Conservation (phyloP, 1,140 invertebrate genomes). For the Drosophila suzukii region DNA sequence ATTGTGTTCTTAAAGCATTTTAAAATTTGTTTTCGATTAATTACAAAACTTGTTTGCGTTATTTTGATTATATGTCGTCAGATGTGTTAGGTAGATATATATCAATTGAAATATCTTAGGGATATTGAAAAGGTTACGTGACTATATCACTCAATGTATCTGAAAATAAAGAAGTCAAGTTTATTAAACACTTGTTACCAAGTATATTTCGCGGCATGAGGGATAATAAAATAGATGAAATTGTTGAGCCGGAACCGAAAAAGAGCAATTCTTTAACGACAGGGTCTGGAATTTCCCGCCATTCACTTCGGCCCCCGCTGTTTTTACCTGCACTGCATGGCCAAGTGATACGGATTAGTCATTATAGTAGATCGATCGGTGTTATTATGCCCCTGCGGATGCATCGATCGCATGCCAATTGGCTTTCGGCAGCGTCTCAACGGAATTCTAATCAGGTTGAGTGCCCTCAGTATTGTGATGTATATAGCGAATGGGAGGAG, state of each 20-base stretch:
- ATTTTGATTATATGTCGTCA: background rate
- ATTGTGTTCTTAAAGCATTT: background rate
- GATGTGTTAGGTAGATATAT: background rate
- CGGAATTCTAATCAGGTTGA: conserved; percentile 39
- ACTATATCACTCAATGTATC: background rate
- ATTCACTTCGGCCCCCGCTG: conserved; percentile 28
- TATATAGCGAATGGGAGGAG: background rate
- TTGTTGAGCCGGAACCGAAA: conserved; percentile 38
- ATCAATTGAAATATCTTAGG: background rate
- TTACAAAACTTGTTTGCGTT: background rate
- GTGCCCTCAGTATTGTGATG: conserved; percentile 5
- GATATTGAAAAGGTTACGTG: background rate
- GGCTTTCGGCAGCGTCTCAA: conserved; percentile 14
- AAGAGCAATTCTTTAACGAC: conserved; percentile 28
- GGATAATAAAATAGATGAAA: conserved; percentile 4
- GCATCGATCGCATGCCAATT: conserved; percentile 55
- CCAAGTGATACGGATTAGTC: conserved; percentile 53
- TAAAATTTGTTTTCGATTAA: background rate
- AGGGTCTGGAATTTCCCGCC: conserved; percentile 36
- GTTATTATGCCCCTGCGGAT: conserved; percentile 22
- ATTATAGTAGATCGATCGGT: conserved; percentile 32
- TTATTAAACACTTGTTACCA: background rate
- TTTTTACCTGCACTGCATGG: conserved; percentile 44
- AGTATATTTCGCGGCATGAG: background rate
- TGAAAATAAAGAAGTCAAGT: background rate